Percentiles rank a stretch among this genome's conserved stretches.
These are phyloP conservation scores for Nothocercus julius DNA, from an alignment of 2,113 vertebrate species.

Conservation along the genomic window DNA sequence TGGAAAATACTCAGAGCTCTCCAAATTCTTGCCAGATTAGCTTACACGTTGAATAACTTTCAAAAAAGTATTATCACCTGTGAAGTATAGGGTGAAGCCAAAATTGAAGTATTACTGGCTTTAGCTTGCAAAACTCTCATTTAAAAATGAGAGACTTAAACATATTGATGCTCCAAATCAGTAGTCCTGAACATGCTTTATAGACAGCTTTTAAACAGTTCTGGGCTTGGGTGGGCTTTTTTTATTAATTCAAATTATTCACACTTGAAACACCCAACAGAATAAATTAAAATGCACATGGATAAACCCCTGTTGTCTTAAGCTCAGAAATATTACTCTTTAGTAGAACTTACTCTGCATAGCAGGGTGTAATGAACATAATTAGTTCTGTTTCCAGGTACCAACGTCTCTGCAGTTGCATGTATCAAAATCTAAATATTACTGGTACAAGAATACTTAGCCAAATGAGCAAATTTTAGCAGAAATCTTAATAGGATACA, in stretches of 20 bases:
- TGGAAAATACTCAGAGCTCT: conserved; percentile 61
- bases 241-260: conserved; percentile 63
- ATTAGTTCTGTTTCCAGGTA: conserved; percentile 69
- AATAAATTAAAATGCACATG: conserved; percentile 64
- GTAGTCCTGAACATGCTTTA: conserved; percentile 45
- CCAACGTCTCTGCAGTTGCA: conserved; percentile 69
- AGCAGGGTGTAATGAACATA: conserved; percentile 64
- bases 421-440: conserved; percentile 71
- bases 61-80: conserved; percentile 36
- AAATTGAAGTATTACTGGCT: conserved; percentile 23
- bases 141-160: conserved; percentile 47
- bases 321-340: conserved; percentile 57
- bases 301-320: conserved; percentile 42
- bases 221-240: background rate
- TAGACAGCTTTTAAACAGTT: conserved; percentile 66
- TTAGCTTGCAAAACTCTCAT: conserved; percentile 58
- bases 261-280: conserved; percentile 48
- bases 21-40: conserved; percentile 41
- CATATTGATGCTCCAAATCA: conserved; percentile 1
- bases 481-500: conserved; percentile 65
- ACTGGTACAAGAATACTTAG: conserved; percentile 73
- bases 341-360: conserved; percentile 58
- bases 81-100: conserved; percentile 42
- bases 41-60: conserved; percentile 22
- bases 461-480: conserved; percentile 76